Evolutionary conservation across 2,797 vertebrate genomes (phyloP).

Genomic region (Staurois parvus): DNA sequence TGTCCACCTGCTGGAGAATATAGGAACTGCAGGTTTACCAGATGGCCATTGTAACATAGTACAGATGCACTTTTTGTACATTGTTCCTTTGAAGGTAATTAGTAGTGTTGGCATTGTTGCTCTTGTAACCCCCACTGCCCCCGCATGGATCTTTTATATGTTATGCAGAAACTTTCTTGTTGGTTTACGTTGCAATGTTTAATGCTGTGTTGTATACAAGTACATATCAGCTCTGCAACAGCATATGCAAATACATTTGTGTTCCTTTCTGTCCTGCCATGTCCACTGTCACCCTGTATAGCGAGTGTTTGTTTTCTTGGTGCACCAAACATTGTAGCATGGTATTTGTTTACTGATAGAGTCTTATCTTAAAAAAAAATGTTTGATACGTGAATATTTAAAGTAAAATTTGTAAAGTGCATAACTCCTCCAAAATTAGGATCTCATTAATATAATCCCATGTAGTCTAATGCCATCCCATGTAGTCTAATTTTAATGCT

Average conservation of each 20-base stretch:
- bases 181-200: neutral
- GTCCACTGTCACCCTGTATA: neutral
- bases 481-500: no score
- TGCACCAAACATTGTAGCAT: neutral
- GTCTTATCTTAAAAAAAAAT: neutral
- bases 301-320: neutral
- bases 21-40: neutral
- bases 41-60: neutral
- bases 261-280: neutral
- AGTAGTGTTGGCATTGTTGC: constrained; percentile 7
- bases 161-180: neutral
- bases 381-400: neutral
- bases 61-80: neutral
- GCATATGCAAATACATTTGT: neutral
- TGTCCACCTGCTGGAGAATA: constrained; percentile 4
- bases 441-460: no score
- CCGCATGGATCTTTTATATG: constrained; percentile 10
- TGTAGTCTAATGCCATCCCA: no score
- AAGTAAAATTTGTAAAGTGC: neutral
- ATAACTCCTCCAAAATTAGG: no score
- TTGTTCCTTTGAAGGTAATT: neutral
- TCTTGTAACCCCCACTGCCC: neutral
- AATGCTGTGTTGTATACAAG: neutral
- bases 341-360: neutral
- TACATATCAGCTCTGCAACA: neutral